These are phyloP conservation scores for Colletes latitarsis DNA, from an alignment of 1,140 invertebrate species.

Conservation along the genomic window DNA sequence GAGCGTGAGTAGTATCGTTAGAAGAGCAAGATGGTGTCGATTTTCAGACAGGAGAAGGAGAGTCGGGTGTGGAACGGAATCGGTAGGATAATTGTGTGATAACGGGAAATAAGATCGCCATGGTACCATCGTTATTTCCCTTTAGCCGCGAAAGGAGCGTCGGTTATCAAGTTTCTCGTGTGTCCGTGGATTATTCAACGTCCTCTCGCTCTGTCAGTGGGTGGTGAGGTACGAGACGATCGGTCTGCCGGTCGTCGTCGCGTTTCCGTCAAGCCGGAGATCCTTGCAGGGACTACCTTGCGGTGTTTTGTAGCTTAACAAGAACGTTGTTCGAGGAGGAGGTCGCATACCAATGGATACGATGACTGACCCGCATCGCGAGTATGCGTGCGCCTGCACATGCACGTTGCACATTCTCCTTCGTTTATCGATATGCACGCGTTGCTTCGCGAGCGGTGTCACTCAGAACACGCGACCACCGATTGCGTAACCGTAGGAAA, in stretches of 20 bases:
- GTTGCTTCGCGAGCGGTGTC: background rate
- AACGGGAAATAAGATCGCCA: slow-evolving; percentile 36
- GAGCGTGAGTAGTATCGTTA: too few species aligned
- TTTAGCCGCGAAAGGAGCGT: slow-evolving; percentile 20
- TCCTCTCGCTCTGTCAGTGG: slow-evolving; percentile 45
- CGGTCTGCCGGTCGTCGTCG: slow-evolving; percentile 29
- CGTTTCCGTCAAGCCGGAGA: slow-evolving; percentile 20
- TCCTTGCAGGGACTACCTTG: slow-evolving; percentile 12
- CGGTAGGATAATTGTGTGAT: slow-evolving; percentile 18
- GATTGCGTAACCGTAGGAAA: background rate
- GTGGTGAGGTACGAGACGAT: slow-evolving; percentile 42
- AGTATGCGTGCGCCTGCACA: background rate
- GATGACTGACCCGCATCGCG: slow-evolving; percentile 20
- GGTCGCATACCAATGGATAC: slow-evolving; percentile 37
- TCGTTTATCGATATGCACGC: background rate
- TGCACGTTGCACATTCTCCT: background rate
- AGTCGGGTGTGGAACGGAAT: background rate
- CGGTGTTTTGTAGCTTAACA: slow-evolving; percentile 39
- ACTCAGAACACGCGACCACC: background rate
- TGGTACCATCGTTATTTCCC: slow-evolving; percentile 37
- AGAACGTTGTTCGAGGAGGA: slow-evolving; percentile 22
- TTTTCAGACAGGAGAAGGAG: too few species aligned
- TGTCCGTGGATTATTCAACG: slow-evolving; percentile 58
- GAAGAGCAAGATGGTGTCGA: too few species aligned
- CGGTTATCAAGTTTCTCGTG: slow-evolving; percentile 58